phyloP scores from a whole-genome alignment of 1,140 invertebrate genomes.

The Sitophilus oryzae region DNA sequence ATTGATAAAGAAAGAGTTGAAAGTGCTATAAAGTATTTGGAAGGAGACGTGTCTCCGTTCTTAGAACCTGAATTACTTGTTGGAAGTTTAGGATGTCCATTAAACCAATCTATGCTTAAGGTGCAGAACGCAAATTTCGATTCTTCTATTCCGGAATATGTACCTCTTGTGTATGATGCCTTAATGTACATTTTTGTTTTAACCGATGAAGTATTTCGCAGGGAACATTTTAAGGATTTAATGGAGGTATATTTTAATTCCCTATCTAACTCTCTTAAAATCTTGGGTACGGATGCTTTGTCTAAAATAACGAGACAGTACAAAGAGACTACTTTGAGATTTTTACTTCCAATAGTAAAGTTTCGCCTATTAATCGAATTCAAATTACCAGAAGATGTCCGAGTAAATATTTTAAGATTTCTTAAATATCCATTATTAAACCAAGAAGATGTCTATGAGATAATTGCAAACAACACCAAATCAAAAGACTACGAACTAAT shows the following conservation, averaged over 20 bases:
- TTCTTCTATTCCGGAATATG: not conserved
- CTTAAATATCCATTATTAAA: constrained; percentile 3
- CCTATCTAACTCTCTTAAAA: not conserved
- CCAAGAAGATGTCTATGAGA: constrained; percentile 9
- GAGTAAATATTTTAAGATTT: not conserved
- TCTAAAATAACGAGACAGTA: not conserved
- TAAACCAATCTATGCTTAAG: too few species aligned
- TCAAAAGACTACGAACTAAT: not conserved
- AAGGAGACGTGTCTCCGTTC: not conserved
- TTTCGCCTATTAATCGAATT: not conserved
- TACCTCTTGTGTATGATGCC: constrained; percentile 7
- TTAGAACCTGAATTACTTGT: too few species aligned
- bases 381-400: not conserved
- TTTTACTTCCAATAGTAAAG: constrained; percentile 7
- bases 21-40: not conserved
- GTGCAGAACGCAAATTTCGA: not conserved
- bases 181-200: constrained; percentile 7
- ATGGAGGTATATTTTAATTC: constrained; percentile 2
- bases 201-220: constrained; percentile 11
- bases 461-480: not conserved
- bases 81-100: not conserved
- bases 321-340: not conserved
- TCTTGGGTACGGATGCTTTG: not conserved
- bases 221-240: constrained; percentile 3
- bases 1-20: not conserved